phyloP scores from a whole-genome alignment of 2,888 invertebrate species.

The Drosophila yooni region DNA sequence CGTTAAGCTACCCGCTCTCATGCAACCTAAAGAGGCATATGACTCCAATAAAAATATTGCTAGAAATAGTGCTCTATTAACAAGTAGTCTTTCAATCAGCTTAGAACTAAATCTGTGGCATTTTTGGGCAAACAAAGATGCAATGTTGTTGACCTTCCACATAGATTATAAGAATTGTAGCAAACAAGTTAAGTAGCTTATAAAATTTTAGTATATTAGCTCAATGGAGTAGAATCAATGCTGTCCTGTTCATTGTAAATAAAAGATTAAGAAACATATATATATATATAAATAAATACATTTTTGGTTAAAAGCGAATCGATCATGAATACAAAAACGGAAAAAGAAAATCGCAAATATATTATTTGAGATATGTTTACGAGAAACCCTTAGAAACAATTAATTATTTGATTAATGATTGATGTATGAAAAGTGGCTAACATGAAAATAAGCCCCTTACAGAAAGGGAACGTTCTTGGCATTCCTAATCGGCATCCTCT shows the following conservation, averaged over 20 bases:
- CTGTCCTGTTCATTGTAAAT: no score
- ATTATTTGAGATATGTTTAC: no score
- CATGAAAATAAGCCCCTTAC: background rate
- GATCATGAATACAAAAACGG: background rate
- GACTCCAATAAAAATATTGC: background rate
- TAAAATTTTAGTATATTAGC: background rate
- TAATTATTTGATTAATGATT: no score
- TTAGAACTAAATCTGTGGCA: background rate
- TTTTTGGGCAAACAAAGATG: background rate
- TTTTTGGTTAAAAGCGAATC: background rate
- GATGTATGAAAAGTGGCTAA: background rate
- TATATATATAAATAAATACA: background rate
- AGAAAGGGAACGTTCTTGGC: background rate
- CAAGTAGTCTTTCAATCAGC: background rate
- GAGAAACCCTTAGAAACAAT: background rate
- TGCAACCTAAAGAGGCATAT: slow-evolving; percentile 13
- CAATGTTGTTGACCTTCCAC: background rate
- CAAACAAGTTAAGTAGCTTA: background rate
- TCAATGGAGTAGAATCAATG: background rate
- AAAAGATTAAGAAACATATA: background rate
- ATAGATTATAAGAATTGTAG: background rate
- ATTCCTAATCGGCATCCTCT: background rate
- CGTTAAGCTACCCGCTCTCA: slow-evolving; percentile 23
- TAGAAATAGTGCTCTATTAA: background rate
- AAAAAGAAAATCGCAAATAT: background rate